A percentile compares a stretch with the other conserved stretches of the same genome.
These are phyloP conservation scores for Apodemus agrarius DNA, from an alignment of 2,797 vertebrate genomes.

Conservation along the genomic window DNA sequence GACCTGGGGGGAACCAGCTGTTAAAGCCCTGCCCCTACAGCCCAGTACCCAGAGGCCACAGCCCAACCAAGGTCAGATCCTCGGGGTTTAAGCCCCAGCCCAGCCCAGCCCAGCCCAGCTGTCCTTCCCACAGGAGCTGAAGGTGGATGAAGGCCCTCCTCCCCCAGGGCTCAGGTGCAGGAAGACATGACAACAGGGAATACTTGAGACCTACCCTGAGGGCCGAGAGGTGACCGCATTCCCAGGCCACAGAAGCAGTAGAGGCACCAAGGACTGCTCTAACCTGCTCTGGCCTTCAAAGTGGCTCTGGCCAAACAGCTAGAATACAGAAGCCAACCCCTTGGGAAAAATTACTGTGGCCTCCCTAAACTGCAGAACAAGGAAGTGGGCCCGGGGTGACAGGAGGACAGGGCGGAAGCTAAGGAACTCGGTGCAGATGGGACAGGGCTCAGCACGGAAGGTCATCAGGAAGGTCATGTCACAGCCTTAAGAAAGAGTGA, in stretches of 20 bases:
- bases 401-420: neutral
- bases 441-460: neutral
- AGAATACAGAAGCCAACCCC: neutral
- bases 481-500: neutral
- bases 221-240: neutral
- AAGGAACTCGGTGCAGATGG: neutral
- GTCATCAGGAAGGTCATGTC: neutral
- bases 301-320: neutral
- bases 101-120: neutral
- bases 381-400: neutral
- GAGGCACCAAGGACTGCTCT: neutral
- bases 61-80: constrained; percentile 26
- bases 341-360: neutral
- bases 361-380: neutral
- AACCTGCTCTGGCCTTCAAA: neutral
- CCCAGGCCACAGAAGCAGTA: neutral
- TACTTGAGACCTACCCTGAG: neutral
- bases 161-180: neutral
- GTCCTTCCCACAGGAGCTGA: neutral
- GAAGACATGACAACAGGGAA: neutral
- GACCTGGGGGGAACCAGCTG: constrained; percentile 88
- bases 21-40: constrained; percentile 61
- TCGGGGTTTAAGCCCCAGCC: neutral
- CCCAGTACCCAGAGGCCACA: constrained; percentile 55
- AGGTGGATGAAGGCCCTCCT: neutral